Percentiles rank a stretch among this genome's conserved stretches.
Conservation (phyloP, 1,140 invertebrate genomes). For the Drosophila biarmipes region DNA sequence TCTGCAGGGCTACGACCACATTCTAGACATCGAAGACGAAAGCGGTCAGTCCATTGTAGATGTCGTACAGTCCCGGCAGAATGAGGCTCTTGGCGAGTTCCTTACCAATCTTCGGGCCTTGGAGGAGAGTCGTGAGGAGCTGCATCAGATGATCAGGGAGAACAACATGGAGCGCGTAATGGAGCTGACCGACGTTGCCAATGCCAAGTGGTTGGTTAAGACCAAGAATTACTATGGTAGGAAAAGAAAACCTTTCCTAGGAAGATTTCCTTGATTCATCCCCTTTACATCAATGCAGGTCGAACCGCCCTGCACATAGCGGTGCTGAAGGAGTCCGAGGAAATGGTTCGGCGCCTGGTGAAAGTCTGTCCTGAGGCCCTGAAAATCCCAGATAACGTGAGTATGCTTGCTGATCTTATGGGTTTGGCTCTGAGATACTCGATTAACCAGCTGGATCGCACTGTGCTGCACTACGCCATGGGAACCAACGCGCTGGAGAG, state of each 20-base stretch:
- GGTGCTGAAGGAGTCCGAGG: conserved; percentile 91
- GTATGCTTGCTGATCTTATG: conserved; percentile 50
- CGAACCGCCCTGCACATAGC: conserved; percentile 92
- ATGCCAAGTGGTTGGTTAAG: conserved; percentile 88
- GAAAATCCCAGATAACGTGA: conserved; percentile 93
- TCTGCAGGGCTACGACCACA: conserved; percentile 94
- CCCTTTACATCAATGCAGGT: too few species aligned
- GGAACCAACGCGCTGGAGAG: conserved; percentile 92
- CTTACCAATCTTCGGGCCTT: conserved; percentile 89
- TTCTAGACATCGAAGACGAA: conserved; percentile 91
- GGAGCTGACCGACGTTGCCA: conserved; percentile 86
- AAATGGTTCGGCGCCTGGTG: conserved; percentile 90
- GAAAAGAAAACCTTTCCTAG: accelerated
- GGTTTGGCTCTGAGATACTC: accelerated
- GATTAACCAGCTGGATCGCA: conserved; percentile 90
- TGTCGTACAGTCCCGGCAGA: conserved; percentile 87
- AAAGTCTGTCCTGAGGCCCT: conserved; percentile 90
- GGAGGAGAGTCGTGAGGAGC: conserved; percentile 90
- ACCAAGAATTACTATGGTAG: conserved; percentile 90
- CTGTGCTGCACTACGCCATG: conserved; percentile 95
- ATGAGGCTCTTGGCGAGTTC: conserved; percentile 88
- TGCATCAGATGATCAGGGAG: conserved; percentile 90
- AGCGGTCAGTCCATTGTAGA: conserved; percentile 88
- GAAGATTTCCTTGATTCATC: neutral
- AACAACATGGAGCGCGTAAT: conserved; percentile 87